Conservation (phyloP, 2,797 vertebrate genomes). For the Chelidonichthys spinosus region DNA sequence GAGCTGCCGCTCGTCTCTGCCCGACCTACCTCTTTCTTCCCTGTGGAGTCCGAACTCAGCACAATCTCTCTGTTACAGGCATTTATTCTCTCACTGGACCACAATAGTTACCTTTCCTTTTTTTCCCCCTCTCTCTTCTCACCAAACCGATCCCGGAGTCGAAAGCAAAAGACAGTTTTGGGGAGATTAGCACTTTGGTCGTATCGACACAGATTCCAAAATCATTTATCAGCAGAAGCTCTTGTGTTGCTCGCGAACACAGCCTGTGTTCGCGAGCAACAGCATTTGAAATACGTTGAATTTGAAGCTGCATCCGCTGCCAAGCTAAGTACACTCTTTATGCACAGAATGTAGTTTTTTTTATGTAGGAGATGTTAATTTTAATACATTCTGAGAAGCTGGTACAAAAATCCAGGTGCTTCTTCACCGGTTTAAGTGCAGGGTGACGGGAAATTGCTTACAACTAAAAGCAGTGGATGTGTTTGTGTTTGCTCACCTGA, state of each 20-base stretch:
- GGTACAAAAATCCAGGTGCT: not conserved
- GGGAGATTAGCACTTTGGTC: conserved; percentile 20
- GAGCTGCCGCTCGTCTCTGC: conserved; percentile 61
- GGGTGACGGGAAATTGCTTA: not conserved
- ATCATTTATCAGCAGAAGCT: not conserved
- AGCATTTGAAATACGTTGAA: conserved; percentile 14
- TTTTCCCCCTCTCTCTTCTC: not conserved
- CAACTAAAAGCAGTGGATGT: not conserved
- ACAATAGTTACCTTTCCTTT: conserved; percentile 13
- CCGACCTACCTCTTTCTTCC: conserved; percentile 55
- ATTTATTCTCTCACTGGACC: conserved; percentile 13
- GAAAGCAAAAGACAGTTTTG: conserved; percentile 23
- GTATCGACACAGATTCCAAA: not conserved
- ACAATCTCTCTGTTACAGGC: conserved; percentile 52
- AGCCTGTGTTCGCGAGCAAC: not conserved
- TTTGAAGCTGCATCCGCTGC: conserved; percentile 13
- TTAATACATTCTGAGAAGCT: not conserved
- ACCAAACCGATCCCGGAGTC: conserved; percentile 20
- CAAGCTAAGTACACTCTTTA: not conserved
- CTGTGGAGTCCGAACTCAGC: conserved; percentile 48
- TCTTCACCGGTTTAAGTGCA: not conserved
- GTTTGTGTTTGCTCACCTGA: not conserved
- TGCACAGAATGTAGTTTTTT: conserved; percentile 10
- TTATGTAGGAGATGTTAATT: not conserved
- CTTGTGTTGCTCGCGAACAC: not conserved